phyloP scores from a whole-genome alignment of 2,888 invertebrate species.

The Urechis unicinctus region DNA sequence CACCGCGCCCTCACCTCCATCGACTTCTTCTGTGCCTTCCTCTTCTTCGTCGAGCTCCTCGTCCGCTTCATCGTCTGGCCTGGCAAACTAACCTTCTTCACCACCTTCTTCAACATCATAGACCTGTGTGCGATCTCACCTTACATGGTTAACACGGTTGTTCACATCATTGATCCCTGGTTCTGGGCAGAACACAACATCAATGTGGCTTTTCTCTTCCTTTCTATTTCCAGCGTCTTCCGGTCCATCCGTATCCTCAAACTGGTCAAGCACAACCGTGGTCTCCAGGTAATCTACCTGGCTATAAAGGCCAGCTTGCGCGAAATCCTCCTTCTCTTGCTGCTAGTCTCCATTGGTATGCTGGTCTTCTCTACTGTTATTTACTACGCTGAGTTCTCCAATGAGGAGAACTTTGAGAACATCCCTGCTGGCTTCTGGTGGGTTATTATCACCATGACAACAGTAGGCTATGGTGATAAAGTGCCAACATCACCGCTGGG shows the following conservation, averaged over 20 bases:
- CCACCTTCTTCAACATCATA: too few species aligned
- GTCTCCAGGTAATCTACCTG: conserved; percentile 15
- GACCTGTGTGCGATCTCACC: neutral
- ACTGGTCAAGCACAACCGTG: conserved; percentile 11
- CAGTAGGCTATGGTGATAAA: conserved; percentile 33
- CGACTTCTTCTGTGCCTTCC: neutral
- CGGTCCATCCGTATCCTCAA: too few species aligned
- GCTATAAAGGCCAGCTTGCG: conserved; percentile 11
- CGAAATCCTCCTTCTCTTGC: conserved; percentile 16
- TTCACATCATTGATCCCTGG: too few species aligned
- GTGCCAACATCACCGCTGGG: conserved; percentile 25
- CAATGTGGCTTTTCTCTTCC: too few species aligned
- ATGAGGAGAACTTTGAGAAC: conserved; percentile 17
- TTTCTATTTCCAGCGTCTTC: too few species aligned
- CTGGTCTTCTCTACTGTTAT: conserved; percentile 17
- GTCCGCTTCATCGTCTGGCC: neutral
- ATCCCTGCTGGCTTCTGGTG: conserved; percentile 28
- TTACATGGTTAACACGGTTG: too few species aligned
- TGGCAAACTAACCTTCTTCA: neutral
- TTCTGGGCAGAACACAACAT: too few species aligned
- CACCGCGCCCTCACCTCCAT: neutral
- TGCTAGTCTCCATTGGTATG: conserved; percentile 16
- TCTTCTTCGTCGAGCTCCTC: neutral
- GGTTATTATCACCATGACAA: conserved; percentile 32
- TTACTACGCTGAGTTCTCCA: conserved; percentile 13